Conservation (phyloP, 2,797 vertebrate species). For the Eospalax fontanierii region DNA sequence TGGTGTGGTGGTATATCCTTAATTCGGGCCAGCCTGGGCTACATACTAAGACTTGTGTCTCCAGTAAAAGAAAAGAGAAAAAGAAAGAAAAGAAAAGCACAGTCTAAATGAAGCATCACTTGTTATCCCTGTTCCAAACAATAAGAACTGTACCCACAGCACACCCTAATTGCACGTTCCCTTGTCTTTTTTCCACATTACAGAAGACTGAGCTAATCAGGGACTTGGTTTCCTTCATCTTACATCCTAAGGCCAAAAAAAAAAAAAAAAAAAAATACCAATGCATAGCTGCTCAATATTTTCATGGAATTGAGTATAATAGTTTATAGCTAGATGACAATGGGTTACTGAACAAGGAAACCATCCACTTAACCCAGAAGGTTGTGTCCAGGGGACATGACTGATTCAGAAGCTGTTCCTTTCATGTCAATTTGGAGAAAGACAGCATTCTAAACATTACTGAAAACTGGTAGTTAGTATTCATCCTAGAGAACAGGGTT, state of each 20-base stretch:
- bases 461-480: constrained; percentile 8
- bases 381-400: neutral
- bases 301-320: constrained; percentile 6
- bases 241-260: neutral
- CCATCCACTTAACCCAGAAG: neutral
- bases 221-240: neutral
- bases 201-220: neutral
- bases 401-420: constrained; percentile 2
- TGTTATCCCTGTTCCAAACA: neutral
- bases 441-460: constrained; percentile 37
- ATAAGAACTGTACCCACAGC: neutral
- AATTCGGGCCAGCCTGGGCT: neutral
- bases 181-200: neutral
- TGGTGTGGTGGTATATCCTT: neutral
- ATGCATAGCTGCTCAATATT: neutral
- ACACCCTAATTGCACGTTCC: neutral
- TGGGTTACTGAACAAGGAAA: neutral
- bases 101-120: neutral
- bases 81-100: neutral
- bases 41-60: too few relatives aligned
- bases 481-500: constrained; percentile 34
- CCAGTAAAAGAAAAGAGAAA: neutral
- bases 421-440: constrained; percentile 42
- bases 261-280: neutral
- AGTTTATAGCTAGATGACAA: neutral